Conservation (phyloP, 2,888 invertebrate genomes). For the Euclidia mi region DNA sequence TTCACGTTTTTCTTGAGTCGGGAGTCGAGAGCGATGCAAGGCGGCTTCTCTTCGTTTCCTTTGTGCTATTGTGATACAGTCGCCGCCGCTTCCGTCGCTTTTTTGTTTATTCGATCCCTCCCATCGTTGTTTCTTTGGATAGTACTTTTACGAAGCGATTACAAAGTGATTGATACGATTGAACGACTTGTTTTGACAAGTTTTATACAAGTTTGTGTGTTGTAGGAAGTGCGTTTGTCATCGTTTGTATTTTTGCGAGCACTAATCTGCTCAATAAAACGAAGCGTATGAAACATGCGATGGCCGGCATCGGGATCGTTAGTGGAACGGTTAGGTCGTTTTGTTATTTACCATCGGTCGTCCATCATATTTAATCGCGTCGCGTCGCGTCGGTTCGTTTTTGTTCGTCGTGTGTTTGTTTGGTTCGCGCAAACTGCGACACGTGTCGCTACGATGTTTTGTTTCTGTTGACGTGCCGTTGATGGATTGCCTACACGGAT, state of each 20-base stretch:
- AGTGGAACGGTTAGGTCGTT: conserved; percentile 78
- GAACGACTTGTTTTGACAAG: conserved; percentile 40
- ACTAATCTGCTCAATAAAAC: conserved; percentile 74
- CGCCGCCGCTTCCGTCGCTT: conserved; percentile 67
- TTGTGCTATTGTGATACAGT: conserved; percentile 74
- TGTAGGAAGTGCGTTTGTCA: conserved; percentile 31
- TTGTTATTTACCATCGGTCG: conserved; percentile 76
- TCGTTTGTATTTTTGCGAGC: conserved; percentile 44
- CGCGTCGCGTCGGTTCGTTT: conserved; percentile 69
- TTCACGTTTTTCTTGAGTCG: conserved; percentile 54
- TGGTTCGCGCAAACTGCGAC: conserved; percentile 66
- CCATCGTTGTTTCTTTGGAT: conserved; percentile 68
- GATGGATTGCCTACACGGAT: conserved; percentile 67
- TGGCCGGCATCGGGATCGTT: conserved; percentile 75
- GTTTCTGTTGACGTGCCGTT: conserved; percentile 66
- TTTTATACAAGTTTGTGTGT: conserved; percentile 36
- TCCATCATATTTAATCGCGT: conserved; percentile 85
- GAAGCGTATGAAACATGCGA: conserved; percentile 71
- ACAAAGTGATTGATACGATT: conserved; percentile 71
- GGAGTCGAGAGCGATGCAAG: too few species aligned
- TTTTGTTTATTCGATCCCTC: conserved; percentile 71
- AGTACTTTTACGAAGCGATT: too few species aligned
- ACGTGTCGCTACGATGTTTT: conserved; percentile 71
- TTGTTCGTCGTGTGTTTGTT: conserved; percentile 61
- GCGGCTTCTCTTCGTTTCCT: conserved; percentile 48